Percentiles rank a stretch among this genome's conserved stretches.
These are phyloP conservation scores for Molossus molossus DNA, from an alignment of 2,797 vertebrate genomes.

Conservation along the genomic window DNA sequence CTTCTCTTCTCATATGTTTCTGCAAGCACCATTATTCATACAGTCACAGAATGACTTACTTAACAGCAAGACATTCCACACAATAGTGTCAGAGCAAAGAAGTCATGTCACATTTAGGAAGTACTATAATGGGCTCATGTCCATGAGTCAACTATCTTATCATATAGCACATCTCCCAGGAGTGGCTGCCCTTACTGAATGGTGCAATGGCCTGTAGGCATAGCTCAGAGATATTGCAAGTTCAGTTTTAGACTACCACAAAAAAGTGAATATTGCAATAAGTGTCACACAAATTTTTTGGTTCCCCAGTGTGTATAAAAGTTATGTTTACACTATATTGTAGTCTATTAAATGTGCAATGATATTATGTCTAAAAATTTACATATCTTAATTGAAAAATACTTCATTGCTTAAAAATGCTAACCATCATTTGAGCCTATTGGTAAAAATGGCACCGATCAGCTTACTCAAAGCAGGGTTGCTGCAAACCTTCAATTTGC, in stretches of 20 bases:
- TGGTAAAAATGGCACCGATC: background rate
- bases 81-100: background rate
- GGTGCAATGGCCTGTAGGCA: background rate
- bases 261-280: background rate
- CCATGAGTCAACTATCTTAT: background rate
- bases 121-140: background rate
- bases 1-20: background rate
- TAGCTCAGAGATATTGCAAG: background rate
- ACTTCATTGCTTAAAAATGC: background rate
- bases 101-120: background rate
- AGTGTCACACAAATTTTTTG: background rate
- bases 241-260: background rate
- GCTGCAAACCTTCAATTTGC: background rate
- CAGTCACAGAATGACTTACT: background rate
- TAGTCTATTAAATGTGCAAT: background rate
- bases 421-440: background rate
- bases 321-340: background rate
- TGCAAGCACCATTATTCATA: background rate
- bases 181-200: background rate
- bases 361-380: background rate
- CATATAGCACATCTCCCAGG: background rate
- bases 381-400: background rate
- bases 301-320: background rate
- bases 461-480: background rate
- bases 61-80: background rate